Percentiles rank a stretch among this genome's conserved stretches.
Evolutionary conservation across 2,797 vertebrate species (phyloP).

Genomic region (Gallinago solitaria): DNA sequence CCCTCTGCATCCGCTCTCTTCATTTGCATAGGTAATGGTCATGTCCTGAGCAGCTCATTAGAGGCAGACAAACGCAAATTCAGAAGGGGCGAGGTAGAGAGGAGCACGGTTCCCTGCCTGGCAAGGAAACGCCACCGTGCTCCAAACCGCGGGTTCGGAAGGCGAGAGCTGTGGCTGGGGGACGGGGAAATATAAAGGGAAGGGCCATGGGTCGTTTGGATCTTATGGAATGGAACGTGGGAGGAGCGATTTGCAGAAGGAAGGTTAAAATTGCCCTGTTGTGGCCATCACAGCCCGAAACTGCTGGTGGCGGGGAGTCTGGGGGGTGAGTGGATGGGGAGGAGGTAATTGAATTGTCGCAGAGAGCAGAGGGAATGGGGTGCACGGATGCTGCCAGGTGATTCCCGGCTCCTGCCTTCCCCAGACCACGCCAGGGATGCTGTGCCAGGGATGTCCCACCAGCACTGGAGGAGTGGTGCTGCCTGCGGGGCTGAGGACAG

Average conservation of each 20-base stretch:
- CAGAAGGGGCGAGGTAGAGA: not conserved
- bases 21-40: slow-evolving; percentile 72
- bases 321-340: not conserved
- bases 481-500: not conserved
- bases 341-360: not conserved
- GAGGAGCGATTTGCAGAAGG: not conserved
- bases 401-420: not conserved
- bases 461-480: fast-evolving
- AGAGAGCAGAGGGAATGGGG: fast-evolving
- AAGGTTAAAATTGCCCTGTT: not conserved
- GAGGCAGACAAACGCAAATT: slow-evolving; percentile 20
- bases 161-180: not conserved
- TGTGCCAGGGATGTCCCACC: not conserved
- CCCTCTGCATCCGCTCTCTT: not conserved
- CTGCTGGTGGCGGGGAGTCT: not conserved
- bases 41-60: slow-evolving; percentile 71
- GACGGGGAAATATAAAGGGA: not conserved
- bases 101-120: not conserved
- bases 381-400: not conserved
- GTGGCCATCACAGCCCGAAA: not conserved
- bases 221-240: not conserved
- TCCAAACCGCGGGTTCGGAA: not conserved
- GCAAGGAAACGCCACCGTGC: not conserved
- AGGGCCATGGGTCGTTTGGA: not conserved
- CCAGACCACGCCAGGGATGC: too few relatives aligned